Evolutionary conservation across 2,888 invertebrate genomes (phyloP), one percentile per base, ranked within the genome.

Genomic region (Spisula subtruncata): DNA sequence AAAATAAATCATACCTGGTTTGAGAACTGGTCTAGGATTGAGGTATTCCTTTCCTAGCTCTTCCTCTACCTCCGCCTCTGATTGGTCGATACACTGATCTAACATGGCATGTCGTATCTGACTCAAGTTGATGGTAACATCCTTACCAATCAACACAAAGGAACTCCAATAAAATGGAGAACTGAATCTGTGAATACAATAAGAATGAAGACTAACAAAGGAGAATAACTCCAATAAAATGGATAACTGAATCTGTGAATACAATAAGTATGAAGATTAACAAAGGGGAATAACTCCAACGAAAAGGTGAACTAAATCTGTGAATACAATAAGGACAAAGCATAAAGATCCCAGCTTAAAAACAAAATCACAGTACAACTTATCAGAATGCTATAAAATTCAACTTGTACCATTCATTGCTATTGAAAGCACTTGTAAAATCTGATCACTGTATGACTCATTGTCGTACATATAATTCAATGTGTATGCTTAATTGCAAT

Each of bases 141-240:
- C 96, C 81, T 95, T 96, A 46, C 96, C 96, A 54, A 96, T 92
- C 92, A 96, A 85, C 1, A 92, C 83, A 89, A 95, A 96, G 0
- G 95, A 91, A 81, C 95, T 92, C 95, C 96, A 96, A 88, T 93
- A 94, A 82, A 91, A 93, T 1, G 93, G 88, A 66, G 94, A 91
- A 8, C 86, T 88, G 84, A 93, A 95, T 80, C 96, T 96, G 87
- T 5, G 16, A 83, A 66, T n/a, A n/a, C n/a, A n/a, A n/a, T n/a
- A n/a, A n/a, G n/a, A n/a, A n/a, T n/a, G n/a, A n/a, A n/a, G n/a
- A n/a, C n/a, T n/a, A n/a, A 92, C 83, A 89, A 95, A 96, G 0
- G 95, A 91, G n/a, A n/a, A n/a, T n/a, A n/a, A 81, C 95, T 92
- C 95, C 96, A 96, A 88, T 93, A 94, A 82, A 91, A 93, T 1